Percentiles rank a stretch among this genome's conserved stretches.
Evolutionary conservation across 2,113 vertebrate genomes (phyloP).

Genomic region (Amazona guildingii): DNA sequence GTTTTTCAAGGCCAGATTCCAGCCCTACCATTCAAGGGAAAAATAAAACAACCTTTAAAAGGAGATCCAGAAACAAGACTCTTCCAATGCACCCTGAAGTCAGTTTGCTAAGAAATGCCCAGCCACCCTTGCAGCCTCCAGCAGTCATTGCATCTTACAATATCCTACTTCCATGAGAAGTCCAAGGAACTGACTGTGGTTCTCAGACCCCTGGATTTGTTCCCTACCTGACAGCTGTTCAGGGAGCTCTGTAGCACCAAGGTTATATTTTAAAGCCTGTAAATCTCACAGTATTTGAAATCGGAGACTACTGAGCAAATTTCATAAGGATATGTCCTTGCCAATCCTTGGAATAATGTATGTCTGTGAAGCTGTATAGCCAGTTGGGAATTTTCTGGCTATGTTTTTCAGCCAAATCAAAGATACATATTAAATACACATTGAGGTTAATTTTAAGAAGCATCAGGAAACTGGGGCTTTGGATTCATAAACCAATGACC

Average conservation of each 20-base stretch:
- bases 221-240: not conserved
- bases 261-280: not conserved
- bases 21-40: not conserved
- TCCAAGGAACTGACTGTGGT: not conserved
- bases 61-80: not conserved
- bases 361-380: not conserved
- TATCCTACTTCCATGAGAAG: not conserved
- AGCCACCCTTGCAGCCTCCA: not conserved
- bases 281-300: not conserved
- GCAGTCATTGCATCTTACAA: not conserved
- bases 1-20: not conserved
- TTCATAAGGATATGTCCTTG: not conserved
- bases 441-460: not conserved
- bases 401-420: not conserved
- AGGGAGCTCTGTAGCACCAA: not conserved
- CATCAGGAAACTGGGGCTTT: not conserved
- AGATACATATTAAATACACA: not conserved
- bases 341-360: not conserved
- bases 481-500: not conserved
- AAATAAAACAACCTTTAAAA: not conserved
- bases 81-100: not conserved
- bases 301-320: not conserved
- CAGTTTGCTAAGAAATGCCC: not conserved
- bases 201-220: not conserved
- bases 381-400: not conserved